Base-by-base conservation (phyloP, 2,113 vertebrate species). In the Chionodraco myersi region DNA sequence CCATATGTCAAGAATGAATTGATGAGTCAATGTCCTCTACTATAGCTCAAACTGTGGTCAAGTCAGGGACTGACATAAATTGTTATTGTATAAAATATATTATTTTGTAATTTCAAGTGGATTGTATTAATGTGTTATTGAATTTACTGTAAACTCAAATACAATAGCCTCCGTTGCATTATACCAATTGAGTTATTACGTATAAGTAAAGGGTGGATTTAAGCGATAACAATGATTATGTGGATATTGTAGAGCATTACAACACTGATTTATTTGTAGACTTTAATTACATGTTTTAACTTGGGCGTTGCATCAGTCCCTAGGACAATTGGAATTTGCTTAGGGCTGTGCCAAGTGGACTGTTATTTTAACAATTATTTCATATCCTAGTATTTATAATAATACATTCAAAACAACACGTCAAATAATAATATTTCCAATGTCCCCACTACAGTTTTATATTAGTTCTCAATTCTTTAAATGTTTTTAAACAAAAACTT, bases 1-100 rank as follows among this genome's bases (percentile, higher is more conserved):
- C 21, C 21, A 21, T 21, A 21, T 21, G 21, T 21, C 21, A 21
- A 21, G 21, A 21, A 21, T 21, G 21, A 21, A 21, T n/a, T n/a
- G n/a, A n/a, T 77, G 65, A 64, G 26, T 83, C 75, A 62, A 16
- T 56, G 54, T 30, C 47, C 4, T 65, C 48, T 13, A 0, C 48
- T 13, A 0, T 44, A 21, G 16, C 18, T 18, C 47, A 63, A 48
- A 60, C 18, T 14, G 2, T n/a, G 9, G 10, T 18, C 30, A 30
- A 44, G n/a, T 2, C 5, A 26, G 14, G 0, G 12, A 15, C 2
- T 2, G 56, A 8, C 14, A 53, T 18, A 48, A 6, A 10, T 18
- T 21, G 16, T 30, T 21, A 4, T 12, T 26, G 7, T 0, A 2
- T 8, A 6, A 10, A 45, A 47, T 7, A 18, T 12, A 61, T 4